Evolutionary conservation across 2,888 invertebrate genomes (phyloP).

Genomic region (Rhingia rostrata): DNA sequence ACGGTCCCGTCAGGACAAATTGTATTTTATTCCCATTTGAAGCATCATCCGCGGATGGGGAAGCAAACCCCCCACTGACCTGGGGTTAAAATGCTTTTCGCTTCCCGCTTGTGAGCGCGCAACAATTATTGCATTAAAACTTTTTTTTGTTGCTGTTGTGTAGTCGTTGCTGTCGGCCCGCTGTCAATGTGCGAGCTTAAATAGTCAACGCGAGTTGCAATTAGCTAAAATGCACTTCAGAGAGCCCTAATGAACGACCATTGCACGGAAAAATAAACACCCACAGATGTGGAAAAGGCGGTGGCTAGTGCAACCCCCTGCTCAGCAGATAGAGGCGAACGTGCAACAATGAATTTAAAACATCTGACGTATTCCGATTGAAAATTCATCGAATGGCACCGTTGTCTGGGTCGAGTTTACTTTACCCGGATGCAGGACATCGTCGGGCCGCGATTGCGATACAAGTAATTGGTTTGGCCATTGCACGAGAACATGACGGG

Average conservation of each 20-base stretch:
- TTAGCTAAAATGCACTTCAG: conserved; percentile 71
- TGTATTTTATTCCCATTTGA: conserved; percentile 76
- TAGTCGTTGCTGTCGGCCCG: conserved; percentile 17
- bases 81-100: not conserved
- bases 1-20: conserved; percentile 75
- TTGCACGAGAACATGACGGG: conserved; percentile 36
- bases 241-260: conserved; percentile 69
- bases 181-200: conserved; percentile 70
- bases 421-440: conserved; percentile 59
- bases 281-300: conserved; percentile 22
- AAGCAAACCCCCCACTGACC: not conserved
- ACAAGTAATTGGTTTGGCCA: conserved; percentile 70
- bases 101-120: conserved; percentile 28
- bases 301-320: conserved; percentile 9
- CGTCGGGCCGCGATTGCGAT: conserved; percentile 55
- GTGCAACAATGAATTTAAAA: conserved; percentile 72
- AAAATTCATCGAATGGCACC: conserved; percentile 72
- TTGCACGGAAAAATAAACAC: conserved; percentile 21
- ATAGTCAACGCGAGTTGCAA: conserved; percentile 72
- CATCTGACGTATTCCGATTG: conserved; percentile 66
- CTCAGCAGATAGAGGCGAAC: conserved; percentile 15
- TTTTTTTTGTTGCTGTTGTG: conserved; percentile 23
- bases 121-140: conserved; percentile 70
- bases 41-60: conserved; percentile 43
- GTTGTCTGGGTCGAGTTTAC: conserved; percentile 26